These are phyloP conservation scores for Genyomyrus donnyi DNA, from an alignment of 2,113 vertebrate genomes.

Conservation along the genomic window DNA sequence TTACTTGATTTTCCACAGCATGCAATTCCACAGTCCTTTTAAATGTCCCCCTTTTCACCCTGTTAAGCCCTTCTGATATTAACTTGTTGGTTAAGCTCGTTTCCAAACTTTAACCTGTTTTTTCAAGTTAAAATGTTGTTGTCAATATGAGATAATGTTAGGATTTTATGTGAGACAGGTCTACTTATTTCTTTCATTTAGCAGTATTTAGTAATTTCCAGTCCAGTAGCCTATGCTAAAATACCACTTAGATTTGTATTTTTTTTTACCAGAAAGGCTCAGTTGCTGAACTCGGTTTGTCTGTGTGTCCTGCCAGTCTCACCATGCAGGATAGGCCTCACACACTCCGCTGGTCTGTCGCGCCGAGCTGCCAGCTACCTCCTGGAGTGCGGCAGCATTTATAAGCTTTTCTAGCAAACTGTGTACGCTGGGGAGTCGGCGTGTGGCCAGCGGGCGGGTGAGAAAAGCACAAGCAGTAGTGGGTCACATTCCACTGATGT, in stretches of 20 bases:
- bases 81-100: not conserved
- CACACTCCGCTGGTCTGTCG: not conserved
- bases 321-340: not conserved
- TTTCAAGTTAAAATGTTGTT: not conserved
- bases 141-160: not conserved
- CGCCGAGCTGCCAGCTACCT: not conserved
- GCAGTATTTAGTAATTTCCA: not conserved
- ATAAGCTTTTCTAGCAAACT: not conserved
- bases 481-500: not conserved
- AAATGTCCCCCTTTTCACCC: not conserved
- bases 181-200: not conserved
- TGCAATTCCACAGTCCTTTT: not conserved
- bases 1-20: not conserved
- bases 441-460: not conserved
- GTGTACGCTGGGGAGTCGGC: not conserved
- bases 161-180: not conserved
- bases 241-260: not conserved
- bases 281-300: not conserved
- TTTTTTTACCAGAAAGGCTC: not conserved
- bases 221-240: not conserved
- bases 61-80: not conserved
- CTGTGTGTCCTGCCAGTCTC: not conserved
- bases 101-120: not conserved
- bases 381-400: not conserved
- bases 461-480: not conserved